Evolutionary conservation across 92 coral and sea anemone genomes (phyloP).

Genomic region (Zoanthus gigantus): DNA sequence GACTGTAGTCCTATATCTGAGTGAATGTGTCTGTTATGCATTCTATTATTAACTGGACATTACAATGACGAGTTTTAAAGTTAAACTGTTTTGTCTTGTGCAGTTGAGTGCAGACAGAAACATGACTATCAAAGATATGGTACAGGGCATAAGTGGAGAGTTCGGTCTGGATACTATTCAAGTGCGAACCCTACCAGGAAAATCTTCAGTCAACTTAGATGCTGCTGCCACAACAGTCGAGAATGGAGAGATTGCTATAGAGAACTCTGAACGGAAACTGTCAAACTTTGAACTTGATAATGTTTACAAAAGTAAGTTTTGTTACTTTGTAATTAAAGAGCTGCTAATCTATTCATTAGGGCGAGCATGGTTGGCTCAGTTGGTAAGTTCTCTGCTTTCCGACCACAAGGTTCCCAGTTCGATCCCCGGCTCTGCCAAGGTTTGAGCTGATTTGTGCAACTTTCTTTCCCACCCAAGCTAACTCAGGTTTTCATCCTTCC

Average conservation of each 20-base stretch:
- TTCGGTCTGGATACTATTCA: constrained; percentile 75
- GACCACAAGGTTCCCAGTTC: too few species aligned
- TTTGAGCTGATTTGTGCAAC: too few species aligned
- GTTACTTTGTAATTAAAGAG: background rate
- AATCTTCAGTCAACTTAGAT: constrained; percentile 70
- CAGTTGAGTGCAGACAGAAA: constrained; percentile 83
- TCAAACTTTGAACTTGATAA: constrained; percentile 92
- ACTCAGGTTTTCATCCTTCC: too few species aligned
- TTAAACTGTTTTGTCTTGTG: background rate
- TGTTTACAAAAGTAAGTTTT: constrained; percentile 76
- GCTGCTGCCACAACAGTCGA: constrained; percentile 79
- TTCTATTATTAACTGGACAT: too few species aligned
- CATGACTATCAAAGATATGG: constrained; percentile 84
- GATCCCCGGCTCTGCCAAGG: too few species aligned
- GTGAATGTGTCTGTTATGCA: too few species aligned
- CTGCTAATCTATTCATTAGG: too few species aligned
- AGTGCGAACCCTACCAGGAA: constrained; percentile 82
- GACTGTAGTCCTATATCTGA: too few species aligned
- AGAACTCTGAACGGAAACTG: constrained; percentile 80
- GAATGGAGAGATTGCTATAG: constrained; percentile 89
- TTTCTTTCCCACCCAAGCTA: too few species aligned
- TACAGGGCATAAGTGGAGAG: constrained; percentile 79
- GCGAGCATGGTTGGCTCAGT: too few species aligned
- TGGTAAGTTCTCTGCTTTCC: too few species aligned
- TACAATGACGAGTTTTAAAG: background rate